Base-by-base conservation (phyloP, 2,113 vertebrate genomes). In the Semnopithecus entellus region DNA sequence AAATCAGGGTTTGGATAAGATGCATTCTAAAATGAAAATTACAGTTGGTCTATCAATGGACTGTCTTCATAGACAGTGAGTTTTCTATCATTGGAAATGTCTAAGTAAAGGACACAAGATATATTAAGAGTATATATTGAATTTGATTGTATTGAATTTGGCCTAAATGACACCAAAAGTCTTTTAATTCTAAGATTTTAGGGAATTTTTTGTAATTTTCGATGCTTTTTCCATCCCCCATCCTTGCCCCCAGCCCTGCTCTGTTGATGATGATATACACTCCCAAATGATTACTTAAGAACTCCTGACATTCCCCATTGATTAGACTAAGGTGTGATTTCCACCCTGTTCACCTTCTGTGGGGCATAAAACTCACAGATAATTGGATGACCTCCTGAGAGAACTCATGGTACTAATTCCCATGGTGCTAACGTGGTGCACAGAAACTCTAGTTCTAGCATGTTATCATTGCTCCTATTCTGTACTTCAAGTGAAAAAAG, bases 121-220 rank as follows among this genome's bases (percentile, higher is more conserved):
- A 25, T 10, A 3, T 43, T 80, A 91, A 76, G 25, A 38, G 48
- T n/a, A 93, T 48, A 57, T 16, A 59, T 79, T 70, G 27, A n/a
- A 83, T 95, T 94, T 70, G 52, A 59, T 78, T 89, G 68, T 78
- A 55, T 55, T 55, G 52, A 84, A 85, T 91, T 86, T 13, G 38
- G 52, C 30, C 45, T 78, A 92, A 94, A 81, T 93, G 40, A 78
- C 14, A 82, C 35, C 16, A 66, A 91, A 76, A 35, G 30, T 92
- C 13, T 94, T 30, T 91, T 23, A 86, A 17, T 87, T 91, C n/a
- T 81, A 61, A 92, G 64, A 95, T 55, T 70, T 35, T 85, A 89
- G 82, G 35, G 2, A 86, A 57, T 68, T 38, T 78, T 38, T 76
- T 23, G 11, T 95, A 9, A 45, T 83, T 79, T 93, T 81, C 48